Conservation (phyloP, 2,797 vertebrate species). For the Percopsis omiscomaycus region DNA sequence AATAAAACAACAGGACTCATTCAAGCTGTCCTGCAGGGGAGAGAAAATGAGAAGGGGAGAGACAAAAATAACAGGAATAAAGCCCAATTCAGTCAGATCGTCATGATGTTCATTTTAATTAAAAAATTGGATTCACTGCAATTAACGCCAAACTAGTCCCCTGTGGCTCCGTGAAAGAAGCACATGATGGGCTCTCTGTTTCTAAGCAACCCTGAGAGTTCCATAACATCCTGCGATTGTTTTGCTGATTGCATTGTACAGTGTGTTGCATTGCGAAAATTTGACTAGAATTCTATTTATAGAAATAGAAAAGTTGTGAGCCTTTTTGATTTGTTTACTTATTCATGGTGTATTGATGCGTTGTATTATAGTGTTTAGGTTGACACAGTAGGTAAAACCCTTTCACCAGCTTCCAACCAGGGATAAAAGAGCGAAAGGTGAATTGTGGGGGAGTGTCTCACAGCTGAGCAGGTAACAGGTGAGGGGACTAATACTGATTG, state of each 20-base stretch:
- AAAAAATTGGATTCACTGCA: slow-evolving; percentile 78
- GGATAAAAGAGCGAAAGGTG: slow-evolving; percentile 4
- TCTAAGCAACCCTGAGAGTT: slow-evolving; percentile 56
- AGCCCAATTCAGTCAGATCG: slow-evolving; percentile 76
- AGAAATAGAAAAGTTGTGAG: neutral
- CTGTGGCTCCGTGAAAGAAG: slow-evolving; percentile 60
- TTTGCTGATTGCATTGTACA: slow-evolving; percentile 41
- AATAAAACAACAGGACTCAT: slow-evolving; percentile 80
- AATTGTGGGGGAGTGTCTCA: slow-evolving; percentile 9
- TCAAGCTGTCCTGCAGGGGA: slow-evolving; percentile 78
- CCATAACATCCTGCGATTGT: slow-evolving; percentile 58
- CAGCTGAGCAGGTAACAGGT: slow-evolving; percentile 24
- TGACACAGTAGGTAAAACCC: slow-evolving; percentile 12
- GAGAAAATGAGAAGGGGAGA: slow-evolving; percentile 67
- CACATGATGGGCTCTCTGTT: slow-evolving; percentile 68
- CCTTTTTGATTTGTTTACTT: neutral
- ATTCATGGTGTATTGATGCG: neutral
- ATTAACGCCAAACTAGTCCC: slow-evolving; percentile 78
- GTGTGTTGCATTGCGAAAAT: slow-evolving; percentile 35
- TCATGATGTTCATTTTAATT: slow-evolving; percentile 79
- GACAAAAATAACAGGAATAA: slow-evolving; percentile 72
- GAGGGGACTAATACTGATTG: slow-evolving; percentile 41
- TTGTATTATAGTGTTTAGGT: too few species aligned
- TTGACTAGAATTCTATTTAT: slow-evolving; percentile 6
- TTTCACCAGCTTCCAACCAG: neutral